Conservation (phyloP, 2,797 vertebrate species). For the Taeniopygia guttata region DNA sequence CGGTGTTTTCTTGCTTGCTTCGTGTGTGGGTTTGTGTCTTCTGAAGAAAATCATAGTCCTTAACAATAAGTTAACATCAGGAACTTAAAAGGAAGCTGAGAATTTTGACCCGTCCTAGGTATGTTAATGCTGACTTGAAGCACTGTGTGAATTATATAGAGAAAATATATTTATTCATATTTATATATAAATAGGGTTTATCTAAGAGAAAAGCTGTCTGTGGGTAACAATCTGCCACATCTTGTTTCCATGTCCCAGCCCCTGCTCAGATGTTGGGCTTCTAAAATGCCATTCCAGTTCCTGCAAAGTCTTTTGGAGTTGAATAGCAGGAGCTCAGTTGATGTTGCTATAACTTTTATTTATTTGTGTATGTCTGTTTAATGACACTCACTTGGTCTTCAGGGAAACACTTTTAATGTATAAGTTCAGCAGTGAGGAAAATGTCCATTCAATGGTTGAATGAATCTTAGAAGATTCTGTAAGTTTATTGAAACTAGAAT, state of each 20-base stretch:
- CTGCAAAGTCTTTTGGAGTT: neutral
- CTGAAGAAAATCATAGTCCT: constrained; percentile 63
- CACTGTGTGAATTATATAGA: rapidly evolving
- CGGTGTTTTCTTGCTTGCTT: neutral
- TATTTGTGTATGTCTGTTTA: neutral
- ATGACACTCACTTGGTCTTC: neutral
- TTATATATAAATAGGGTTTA: neutral
- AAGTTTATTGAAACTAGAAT: neutral
- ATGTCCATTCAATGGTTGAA: neutral
- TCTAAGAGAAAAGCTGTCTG: neutral
- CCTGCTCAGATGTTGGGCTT: neutral
- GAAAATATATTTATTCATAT: neutral
- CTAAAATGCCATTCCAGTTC: neutral
- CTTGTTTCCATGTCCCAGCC: neutral
- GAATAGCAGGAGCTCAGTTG: neutral
- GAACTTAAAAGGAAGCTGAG: constrained; percentile 87
- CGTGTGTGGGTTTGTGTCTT: neutral
- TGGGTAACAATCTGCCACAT: neutral
- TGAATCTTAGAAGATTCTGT: neutral
- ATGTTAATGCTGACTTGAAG: constrained; percentile 21
- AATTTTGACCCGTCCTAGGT: constrained; percentile 88
- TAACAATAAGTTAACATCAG: constrained; percentile 86
- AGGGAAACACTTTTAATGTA: neutral
- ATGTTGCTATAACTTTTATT: neutral
- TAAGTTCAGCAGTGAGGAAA: neutral